Base-by-base conservation (phyloP, 1,140 invertebrate genomes). In the Coelopa frigida region DNA sequence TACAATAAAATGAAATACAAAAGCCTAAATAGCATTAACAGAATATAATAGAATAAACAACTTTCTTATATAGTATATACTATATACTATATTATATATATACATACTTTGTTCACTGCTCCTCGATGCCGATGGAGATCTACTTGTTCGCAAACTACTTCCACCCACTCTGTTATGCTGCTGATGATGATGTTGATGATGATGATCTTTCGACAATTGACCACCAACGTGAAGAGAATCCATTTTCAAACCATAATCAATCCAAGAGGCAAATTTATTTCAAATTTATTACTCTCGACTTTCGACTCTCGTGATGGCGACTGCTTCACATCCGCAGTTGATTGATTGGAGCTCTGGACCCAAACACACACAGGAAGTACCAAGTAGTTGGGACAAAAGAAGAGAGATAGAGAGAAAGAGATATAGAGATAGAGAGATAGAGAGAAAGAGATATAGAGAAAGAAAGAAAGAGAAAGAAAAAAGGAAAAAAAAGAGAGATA, bases 61-160 rank as follows among this genome's bases (percentile, higher is more conserved):
- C 3, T 29, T 29, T 42, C 5, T 14, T 21, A 23, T 21, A 14
- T 11, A 17, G 20, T 35, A 23, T 44, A 43, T 14, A 5, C n/a
- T 5, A 36, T 36, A 35, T 35, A n/a, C 20, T 23, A 23, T 14
- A 20, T 18, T 21, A 18, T 43, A 11, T 14, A 33, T 44, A 1
- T 49, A 63, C 46, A 59, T 66, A 66, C 62, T 66, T 61, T 59
- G 62, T 41, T 66, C 62, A 42, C 48, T 57, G 49, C 62, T 66
- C 40, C 62, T 51, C 41, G 53, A 61, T 41, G 59, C 58, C 10
- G 62, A 66, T 46, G 62, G 62, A 5, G 62, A 65, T 50, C 62
- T 58, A 52, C 62, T 66, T 41, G 52, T 44, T 35, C 62, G 57
- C 32, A 62, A 52, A 49, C 27, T 52, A 50, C 48, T 58, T 36